phyloP scores from a whole-genome alignment of 2,113 vertebrate genomes.

The Dipodomys ordii region DNA sequence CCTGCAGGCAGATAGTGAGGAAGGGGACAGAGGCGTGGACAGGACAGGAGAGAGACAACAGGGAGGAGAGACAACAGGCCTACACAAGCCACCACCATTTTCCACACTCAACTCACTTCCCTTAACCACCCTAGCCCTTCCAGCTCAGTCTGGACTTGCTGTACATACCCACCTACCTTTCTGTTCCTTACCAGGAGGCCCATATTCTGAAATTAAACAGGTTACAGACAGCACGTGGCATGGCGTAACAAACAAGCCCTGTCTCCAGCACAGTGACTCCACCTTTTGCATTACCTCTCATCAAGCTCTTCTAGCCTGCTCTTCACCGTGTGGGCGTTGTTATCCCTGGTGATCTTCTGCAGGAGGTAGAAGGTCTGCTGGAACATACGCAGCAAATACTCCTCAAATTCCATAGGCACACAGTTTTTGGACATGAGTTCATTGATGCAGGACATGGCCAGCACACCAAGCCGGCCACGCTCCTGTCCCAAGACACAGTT shows the following conservation, averaged over 20 bases:
- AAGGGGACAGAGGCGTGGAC: background rate
- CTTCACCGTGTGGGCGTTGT: conserved; percentile 95
- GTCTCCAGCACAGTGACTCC: conserved; percentile 29
- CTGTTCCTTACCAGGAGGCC: conserved; percentile 53
- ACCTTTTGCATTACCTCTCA: conserved; percentile 91
- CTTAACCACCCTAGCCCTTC: conserved; percentile 71
- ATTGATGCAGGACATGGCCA: conserved; percentile 99
- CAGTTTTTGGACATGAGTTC: conserved; percentile 99
- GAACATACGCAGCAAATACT: conserved; percentile 98
- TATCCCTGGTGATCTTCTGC: conserved; percentile 97
- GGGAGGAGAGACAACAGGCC: conserved; percentile 75
- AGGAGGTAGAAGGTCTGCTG: conserved; percentile 99
- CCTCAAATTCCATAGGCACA: conserved; percentile 98
- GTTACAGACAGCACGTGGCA: conserved; percentile 76
- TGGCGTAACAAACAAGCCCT: background rate
- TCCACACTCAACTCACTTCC: conserved; percentile 65
- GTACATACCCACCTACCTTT: conserved; percentile 77
- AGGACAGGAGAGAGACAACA: conserved; percentile 40
- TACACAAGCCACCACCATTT: conserved; percentile 57
- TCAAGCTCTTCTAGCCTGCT: conserved; percentile 97
- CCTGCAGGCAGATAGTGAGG: conserved; percentile 85
- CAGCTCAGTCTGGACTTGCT: conserved; percentile 71
- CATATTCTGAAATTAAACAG: conserved; percentile 82
- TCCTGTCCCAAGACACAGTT: conserved; percentile 86
- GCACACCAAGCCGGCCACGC: conserved; percentile 93